phyloP scores from a whole-genome alignment of 2,888 invertebrate species.

The Hemistola chrysoprasaria region DNA sequence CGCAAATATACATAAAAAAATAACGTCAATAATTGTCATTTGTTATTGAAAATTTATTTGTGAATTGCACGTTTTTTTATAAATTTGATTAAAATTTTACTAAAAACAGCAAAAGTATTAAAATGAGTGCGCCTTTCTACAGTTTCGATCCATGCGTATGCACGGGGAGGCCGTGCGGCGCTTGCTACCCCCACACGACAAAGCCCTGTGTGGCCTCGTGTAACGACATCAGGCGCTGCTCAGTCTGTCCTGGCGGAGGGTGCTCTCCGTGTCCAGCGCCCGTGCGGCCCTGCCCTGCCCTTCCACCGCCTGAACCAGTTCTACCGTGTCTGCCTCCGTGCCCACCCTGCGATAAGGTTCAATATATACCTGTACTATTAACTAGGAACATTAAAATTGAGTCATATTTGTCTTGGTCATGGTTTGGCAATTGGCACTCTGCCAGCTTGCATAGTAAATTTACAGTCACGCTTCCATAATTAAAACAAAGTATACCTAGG shows the following conservation, averaged over 20 bases:
- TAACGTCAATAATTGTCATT: background rate
- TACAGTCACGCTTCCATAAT: no score
- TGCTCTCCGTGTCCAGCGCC: slow-evolving; percentile 74
- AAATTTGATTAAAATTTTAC: slow-evolving; percentile 21
- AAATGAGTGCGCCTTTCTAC: slow-evolving; percentile 75
- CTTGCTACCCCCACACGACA: slow-evolving; percentile 67
- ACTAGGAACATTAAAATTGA: no score
- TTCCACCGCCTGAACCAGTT: slow-evolving; percentile 54
- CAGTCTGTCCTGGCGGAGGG: slow-evolving; percentile 70
- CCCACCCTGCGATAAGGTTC: slow-evolving; percentile 70
- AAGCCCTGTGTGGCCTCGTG: slow-evolving; percentile 61
- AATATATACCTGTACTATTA: background rate
- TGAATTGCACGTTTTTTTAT: slow-evolving; percentile 11
- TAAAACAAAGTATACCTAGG: no score
- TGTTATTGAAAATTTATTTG: slow-evolving; percentile 6
- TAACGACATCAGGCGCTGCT: slow-evolving; percentile 61
- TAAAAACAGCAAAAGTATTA: slow-evolving; percentile 38
- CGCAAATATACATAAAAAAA: background rate
- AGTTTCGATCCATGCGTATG: slow-evolving; percentile 72
- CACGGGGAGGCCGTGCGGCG: slow-evolving; percentile 64
- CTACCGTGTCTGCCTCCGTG: slow-evolving; percentile 64
- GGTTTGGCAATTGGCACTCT: slow-evolving; percentile 7
- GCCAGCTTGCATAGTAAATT: no score
- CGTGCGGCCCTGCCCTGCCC: slow-evolving; percentile 64
- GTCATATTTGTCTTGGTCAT: slow-evolving; percentile 5